These are phyloP conservation scores for Malacoraja senta DNA, from an alignment of 2,797 vertebrate species.

Conservation along the genomic window DNA sequence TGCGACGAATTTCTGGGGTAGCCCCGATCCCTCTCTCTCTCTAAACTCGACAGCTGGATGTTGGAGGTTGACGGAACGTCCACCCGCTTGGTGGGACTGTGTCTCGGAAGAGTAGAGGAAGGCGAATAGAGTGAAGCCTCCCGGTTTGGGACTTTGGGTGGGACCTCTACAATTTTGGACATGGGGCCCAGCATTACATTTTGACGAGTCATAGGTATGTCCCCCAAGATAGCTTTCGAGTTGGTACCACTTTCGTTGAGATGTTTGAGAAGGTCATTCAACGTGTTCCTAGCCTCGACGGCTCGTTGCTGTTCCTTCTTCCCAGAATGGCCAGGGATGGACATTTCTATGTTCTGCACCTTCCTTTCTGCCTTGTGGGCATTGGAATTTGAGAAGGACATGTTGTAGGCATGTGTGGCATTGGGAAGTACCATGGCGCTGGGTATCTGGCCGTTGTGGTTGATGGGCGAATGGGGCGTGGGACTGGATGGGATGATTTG, in stretches of 20 bases:
- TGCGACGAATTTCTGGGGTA: conserved; percentile 92
- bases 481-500: conserved; percentile 83
- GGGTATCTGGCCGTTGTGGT: conserved; percentile 80
- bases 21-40: conserved; percentile 85
- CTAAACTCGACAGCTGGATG: conserved; percentile 83
- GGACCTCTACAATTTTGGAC: conserved; percentile 83
- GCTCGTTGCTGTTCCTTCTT: conserved; percentile 83
- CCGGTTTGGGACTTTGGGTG: conserved; percentile 88
- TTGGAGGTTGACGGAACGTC: conserved; percentile 77
- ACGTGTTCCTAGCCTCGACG: conserved; percentile 91
- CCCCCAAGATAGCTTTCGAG: conserved; percentile 80
- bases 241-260: conserved; percentile 77
- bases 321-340: conserved; percentile 65
- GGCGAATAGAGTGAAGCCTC: conserved; percentile 95
- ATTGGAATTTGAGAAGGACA: conserved; percentile 72
- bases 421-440: conserved; percentile 96
- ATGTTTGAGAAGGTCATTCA: conserved; percentile 95
- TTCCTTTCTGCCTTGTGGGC: conserved; percentile 80
- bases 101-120: conserved; percentile 86
- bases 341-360: conserved; percentile 68
- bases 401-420: conserved; percentile 83
- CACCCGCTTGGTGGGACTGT: conserved; percentile 94
- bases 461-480: conserved; percentile 74
- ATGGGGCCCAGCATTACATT: conserved; percentile 87
- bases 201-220: conserved; percentile 77